Conservation (phyloP, 2,888 invertebrate species). For the Craniophora ligustri region DNA sequence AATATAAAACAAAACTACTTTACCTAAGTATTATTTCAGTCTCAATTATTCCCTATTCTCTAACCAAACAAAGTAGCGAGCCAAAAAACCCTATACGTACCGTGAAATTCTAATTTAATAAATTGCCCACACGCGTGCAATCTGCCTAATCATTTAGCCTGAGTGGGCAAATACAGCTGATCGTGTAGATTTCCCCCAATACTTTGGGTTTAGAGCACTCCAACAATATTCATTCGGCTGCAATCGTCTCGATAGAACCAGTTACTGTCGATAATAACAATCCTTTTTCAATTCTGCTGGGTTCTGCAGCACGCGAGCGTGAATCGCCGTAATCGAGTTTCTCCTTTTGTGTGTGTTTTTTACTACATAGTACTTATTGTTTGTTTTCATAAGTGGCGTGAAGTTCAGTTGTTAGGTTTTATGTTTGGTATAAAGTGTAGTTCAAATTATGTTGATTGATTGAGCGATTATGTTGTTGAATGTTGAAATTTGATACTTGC, state of each 20-base stretch:
- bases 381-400: conserved; percentile 12
- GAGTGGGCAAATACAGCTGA: conserved; percentile 21
- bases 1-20: too few species aligned
- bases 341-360: conserved; percentile 14
- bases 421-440: too few species aligned
- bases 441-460: too few species aligned
- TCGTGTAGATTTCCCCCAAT: conserved; percentile 20
- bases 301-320: conserved; percentile 32
- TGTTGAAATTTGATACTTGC: too few species aligned
- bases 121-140: conserved; percentile 16
- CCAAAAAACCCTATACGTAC: background rate
- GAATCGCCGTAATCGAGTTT: conserved; percentile 50
- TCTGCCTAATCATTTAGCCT: background rate
- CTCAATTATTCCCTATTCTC: too few species aligned
- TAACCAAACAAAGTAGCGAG: too few species aligned
- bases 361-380: conserved; percentile 10
- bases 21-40: too few species aligned
- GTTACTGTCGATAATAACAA: conserved; percentile 49
- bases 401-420: background rate
- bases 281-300: conserved; percentile 46
- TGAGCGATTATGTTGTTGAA: too few species aligned
- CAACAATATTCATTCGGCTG: conserved; percentile 12
- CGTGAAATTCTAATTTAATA: conserved; percentile 37
- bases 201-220: conserved; percentile 7
- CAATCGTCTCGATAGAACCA: conserved; percentile 33